These are phyloP conservation scores for Haliaeetus leucogaster DNA, from an alignment of 2,113 vertebrate species.

Conservation along the genomic window DNA sequence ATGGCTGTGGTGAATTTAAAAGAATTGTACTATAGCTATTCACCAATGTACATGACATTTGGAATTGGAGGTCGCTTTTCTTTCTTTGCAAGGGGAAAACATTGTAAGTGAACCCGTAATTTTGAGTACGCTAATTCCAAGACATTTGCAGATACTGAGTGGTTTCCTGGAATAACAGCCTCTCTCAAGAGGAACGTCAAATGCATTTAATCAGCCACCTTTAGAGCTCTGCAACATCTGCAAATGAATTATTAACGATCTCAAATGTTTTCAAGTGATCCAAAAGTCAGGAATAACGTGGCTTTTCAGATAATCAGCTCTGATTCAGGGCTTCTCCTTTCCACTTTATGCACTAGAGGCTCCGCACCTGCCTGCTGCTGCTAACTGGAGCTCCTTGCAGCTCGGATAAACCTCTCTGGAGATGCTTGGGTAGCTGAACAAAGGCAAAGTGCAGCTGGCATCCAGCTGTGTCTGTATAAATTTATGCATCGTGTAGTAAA, in stretches of 20 bases:
- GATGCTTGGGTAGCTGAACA: not conserved
- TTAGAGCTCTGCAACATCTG: constrained; percentile 45
- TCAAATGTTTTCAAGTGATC: constrained; percentile 37
- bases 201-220: constrained; percentile 59
- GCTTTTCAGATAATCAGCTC: constrained; percentile 9
- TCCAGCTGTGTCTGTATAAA: not conserved
- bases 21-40: not conserved
- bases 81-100: not conserved
- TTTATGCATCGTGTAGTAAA: not conserved
- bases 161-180: constrained; percentile 50
- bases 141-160: constrained; percentile 18
- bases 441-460: not conserved
- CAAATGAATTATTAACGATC: constrained; percentile 57
- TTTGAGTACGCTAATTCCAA: constrained; percentile 13
- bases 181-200: constrained; percentile 51
- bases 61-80: not conserved
- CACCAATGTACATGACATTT: not conserved
- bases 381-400: not conserved
- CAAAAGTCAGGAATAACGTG: constrained; percentile 26
- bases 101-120: not conserved
- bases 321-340: constrained; percentile 22
- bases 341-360: not conserved
- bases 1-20: not conserved
- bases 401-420: not conserved
- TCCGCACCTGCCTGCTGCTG: not conserved